A percentile compares a stretch with the other conserved stretches of the same genome.
These are phyloP conservation scores for Ondatra zibethicus DNA, from an alignment of 2,113 vertebrate species.

Conservation along the genomic window DNA sequence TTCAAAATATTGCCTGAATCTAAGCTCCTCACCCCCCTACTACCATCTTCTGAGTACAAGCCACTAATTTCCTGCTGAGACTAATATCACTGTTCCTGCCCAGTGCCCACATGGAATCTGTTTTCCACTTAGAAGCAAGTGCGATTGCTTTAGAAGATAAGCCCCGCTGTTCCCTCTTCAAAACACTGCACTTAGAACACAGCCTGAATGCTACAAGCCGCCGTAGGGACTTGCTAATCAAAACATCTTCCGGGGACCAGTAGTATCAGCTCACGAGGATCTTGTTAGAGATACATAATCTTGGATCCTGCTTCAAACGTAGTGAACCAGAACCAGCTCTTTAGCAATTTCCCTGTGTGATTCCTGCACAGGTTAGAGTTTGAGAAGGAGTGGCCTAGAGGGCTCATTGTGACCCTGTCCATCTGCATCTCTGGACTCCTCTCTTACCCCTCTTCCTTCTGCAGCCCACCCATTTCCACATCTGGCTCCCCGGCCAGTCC, in stretches of 20 bases:
- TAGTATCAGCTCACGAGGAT: not conserved
- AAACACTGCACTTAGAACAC: slow-evolving; percentile 2
- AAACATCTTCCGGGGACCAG: not conserved
- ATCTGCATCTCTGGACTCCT: not conserved
- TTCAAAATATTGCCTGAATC: not conserved
- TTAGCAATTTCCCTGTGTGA: not conserved
- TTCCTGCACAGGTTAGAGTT: not conserved
- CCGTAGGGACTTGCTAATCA: not conserved
- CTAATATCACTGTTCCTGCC: not conserved
- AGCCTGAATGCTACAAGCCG: not conserved
- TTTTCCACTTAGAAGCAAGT: not conserved
- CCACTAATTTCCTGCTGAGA: slow-evolving; percentile 19
- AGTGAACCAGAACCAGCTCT: not conserved
- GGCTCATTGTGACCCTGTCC: not conserved
- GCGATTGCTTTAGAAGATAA: slow-evolving; percentile 2
- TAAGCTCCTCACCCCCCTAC: not conserved
- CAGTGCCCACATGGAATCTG: not conserved
- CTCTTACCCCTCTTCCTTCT: not conserved
- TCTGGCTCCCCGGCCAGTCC: not conserved
- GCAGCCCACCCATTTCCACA: not conserved
- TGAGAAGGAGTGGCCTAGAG: not conserved
- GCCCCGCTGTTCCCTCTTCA: not conserved
- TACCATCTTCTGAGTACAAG: not conserved
- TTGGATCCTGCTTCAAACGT: not conserved
- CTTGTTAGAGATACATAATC: not conserved